A percentile compares a stretch with the other conserved stretches of the same genome.
phyloP scores from a whole-genome alignment of 2,797 vertebrate species.

The Muraenolepis orangiensis region DNA sequence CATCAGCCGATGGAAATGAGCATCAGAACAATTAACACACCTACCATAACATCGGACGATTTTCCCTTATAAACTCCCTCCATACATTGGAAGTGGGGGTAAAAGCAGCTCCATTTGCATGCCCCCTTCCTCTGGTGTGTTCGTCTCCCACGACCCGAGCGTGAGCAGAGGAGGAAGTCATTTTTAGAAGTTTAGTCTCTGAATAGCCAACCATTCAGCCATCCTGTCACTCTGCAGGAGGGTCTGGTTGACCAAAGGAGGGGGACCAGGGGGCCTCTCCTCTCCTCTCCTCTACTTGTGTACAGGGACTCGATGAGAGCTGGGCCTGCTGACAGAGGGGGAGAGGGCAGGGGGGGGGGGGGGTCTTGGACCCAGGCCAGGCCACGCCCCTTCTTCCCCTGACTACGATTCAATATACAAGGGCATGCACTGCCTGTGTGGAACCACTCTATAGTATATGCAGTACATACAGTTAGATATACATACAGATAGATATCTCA shows the following conservation, averaged over 20 bases:
- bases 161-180: neutral
- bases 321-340: slow-evolving; percentile 62
- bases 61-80: neutral
- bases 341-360: too few species aligned
- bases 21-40: neutral
- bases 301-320: slow-evolving; percentile 66
- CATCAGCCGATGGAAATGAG: neutral
- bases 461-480: too few species aligned
- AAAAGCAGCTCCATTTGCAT: too few species aligned
- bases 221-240: slow-evolving; percentile 65
- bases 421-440: too few species aligned
- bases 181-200: neutral
- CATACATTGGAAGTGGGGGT: neutral
- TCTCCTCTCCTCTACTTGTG: too few species aligned
- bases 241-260: slow-evolving; percentile 74
- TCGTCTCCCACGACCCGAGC: too few species aligned
- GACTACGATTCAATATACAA: too few species aligned
- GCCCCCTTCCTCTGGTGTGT: too few species aligned
- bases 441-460: too few species aligned
- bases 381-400: too few species aligned
- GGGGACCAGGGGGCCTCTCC: slow-evolving; percentile 14
- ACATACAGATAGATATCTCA: too few species aligned
- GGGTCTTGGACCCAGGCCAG: too few species aligned
- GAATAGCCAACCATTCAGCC: slow-evolving; percentile 12
- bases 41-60: neutral